Base-by-base conservation (phyloP, 2,113 vertebrate species). In the Sturnus vulgaris region DNA sequence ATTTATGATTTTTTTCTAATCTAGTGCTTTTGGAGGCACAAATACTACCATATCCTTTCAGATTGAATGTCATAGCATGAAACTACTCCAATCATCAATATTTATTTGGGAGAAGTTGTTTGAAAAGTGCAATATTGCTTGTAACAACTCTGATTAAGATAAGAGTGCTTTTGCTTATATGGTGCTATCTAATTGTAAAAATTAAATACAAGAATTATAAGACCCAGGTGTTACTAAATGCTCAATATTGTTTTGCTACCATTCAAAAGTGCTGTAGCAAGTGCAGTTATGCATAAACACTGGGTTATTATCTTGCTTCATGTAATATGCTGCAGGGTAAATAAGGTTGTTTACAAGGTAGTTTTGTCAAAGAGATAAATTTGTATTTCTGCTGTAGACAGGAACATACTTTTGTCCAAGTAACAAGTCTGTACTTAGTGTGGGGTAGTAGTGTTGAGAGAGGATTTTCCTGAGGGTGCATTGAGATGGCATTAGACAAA, bases 251-350 rank as follows among this genome's bases (percentile, higher is more conserved):
- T 69, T 88, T 76, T 60, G 19, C 15, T 86, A 0, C 16, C 33
- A 8, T 63, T 84, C 12, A 40, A 21, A 78, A 70, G 31, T 37
- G 40, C 79, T 65, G 15, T 33, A 70, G 42, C 20, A 60, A 73
- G 37, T 18, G 18, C 14, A 73, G 22, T 25, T 69, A 27, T 0
- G 0, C 31, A 9, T 12, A 55, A 73, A 65, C 39, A 18, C 22
- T 59, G 21, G 12, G 12, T 35, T 65, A 10, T 84, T 83, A 6
- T 64, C 11, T 68, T 68, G 30, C 42, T 83, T 91, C 15, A 7
- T 39, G 52, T 24, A 66, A 35, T 8, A 55, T 18, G 22, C 18
- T 47, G 21, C 65, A 80, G 33, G 7, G 35, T 57, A n/a, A 69
- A 69, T 53, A 40, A 53, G 27, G 10, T 73, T 91, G 23, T 80